These are phyloP conservation scores for Solea senegalensis DNA, from an alignment of 2,113 vertebrate species.

Conservation along the genomic window DNA sequence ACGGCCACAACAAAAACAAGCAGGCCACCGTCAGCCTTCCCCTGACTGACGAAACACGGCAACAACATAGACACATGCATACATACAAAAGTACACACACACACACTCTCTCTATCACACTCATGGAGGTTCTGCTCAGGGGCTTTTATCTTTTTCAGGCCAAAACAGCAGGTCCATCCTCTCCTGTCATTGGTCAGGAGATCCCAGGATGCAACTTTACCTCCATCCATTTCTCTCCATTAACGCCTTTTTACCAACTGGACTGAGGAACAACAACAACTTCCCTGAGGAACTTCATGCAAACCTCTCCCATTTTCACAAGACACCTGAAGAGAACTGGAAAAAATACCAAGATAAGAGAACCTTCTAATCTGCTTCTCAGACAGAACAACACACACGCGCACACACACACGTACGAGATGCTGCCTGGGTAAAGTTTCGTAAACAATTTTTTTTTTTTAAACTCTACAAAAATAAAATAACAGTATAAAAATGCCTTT, in stretches of 20 bases:
- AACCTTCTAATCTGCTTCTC: slow-evolving; percentile 2
- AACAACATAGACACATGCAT: slow-evolving; percentile 35
- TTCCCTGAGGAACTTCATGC: slow-evolving; percentile 8
- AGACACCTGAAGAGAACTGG: slow-evolving; percentile 5
- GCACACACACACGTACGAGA: slow-evolving; percentile 63
- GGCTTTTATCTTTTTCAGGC: slow-evolving; percentile 13
- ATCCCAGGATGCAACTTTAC: slow-evolving; percentile 19
- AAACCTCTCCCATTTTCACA: slow-evolving; percentile 19
- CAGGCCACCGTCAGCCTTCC: slow-evolving; percentile 34
- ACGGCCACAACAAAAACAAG: slow-evolving; percentile 10
- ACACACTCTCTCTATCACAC: slow-evolving; percentile 11
- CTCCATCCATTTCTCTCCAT: slow-evolving; percentile 27
- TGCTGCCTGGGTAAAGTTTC: slow-evolving; percentile 86
- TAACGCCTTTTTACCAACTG: slow-evolving; percentile 27
- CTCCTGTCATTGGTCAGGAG: slow-evolving; percentile 13
- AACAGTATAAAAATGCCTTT: slow-evolving; percentile 76
- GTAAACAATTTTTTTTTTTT: slow-evolving; percentile 81
- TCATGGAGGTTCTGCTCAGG: slow-evolving; percentile 21
- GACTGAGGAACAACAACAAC: slow-evolving; percentile 9
- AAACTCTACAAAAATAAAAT: slow-evolving; percentile 84
- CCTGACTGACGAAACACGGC: slow-evolving; percentile 46
- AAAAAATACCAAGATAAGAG: slow-evolving; percentile 1
- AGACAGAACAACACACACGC: slow-evolving; percentile 20
- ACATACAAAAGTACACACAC: slow-evolving; percentile 11
- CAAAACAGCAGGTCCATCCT: slow-evolving; percentile 12